Percentiles rank a stretch among this genome's conserved stretches.
Conservation (phyloP, 2,113 vertebrate species). For the Brevimyrus niger region DNA sequence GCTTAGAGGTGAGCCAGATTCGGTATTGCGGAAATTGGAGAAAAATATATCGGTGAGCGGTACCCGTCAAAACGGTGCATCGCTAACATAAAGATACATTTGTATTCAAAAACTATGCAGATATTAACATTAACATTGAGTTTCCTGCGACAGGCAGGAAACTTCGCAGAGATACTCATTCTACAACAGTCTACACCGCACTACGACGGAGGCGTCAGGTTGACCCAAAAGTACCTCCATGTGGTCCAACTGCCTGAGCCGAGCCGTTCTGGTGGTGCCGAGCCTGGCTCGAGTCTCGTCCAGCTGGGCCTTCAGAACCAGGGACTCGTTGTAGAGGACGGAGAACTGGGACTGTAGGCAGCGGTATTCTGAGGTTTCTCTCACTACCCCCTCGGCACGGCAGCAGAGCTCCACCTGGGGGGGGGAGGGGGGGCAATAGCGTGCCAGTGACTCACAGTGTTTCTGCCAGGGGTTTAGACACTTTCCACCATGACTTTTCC, state of each 20-base stretch:
- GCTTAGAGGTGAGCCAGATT: background rate
- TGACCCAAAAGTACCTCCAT: conserved; percentile 70
- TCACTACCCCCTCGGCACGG: conserved; percentile 81
- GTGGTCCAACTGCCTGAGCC: conserved; percentile 88
- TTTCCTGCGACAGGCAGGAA: background rate
- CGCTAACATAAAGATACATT: background rate
- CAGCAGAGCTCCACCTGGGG: conserved; percentile 72
- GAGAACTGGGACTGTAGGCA: conserved; percentile 98
- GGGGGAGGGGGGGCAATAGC: background rate
- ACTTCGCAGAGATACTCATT: background rate
- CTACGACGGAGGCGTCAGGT: background rate
- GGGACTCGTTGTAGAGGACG: conserved; percentile 89
- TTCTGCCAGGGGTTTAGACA: background rate
- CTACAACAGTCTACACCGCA: conserved; percentile 3
- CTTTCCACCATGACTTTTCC: background rate
- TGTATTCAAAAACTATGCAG: background rate
- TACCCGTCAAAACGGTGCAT: background rate
- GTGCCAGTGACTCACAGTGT: background rate
- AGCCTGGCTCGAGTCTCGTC: conserved; percentile 87
- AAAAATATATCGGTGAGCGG: background rate
- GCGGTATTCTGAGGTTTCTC: conserved; percentile 86
- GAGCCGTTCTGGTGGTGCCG: conserved; percentile 79
- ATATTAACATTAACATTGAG: background rate
- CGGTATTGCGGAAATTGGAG: background rate
- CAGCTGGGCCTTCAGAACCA: conserved; percentile 85